Evolutionary conservation across 2,888 invertebrate species (phyloP).

Genomic region (Tridacna gigas): DNA sequence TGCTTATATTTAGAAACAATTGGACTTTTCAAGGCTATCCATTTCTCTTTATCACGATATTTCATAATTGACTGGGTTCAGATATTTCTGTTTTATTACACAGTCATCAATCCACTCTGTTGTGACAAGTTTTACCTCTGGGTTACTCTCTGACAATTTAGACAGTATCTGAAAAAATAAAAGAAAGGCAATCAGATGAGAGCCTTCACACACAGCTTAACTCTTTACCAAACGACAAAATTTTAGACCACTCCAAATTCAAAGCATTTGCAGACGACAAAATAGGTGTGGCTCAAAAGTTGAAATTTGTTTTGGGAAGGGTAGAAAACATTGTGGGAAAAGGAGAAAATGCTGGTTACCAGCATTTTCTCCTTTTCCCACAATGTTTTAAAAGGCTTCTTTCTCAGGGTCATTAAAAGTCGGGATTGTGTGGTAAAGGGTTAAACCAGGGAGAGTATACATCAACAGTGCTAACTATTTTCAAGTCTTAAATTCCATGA

Average conservation of each 20-base stretch:
- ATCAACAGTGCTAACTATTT: too few species aligned
- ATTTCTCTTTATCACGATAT: slow-evolving; percentile 29
- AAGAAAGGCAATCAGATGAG: background rate
- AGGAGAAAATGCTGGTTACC: background rate
- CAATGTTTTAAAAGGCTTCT: background rate
- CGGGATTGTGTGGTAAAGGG: too few species aligned
- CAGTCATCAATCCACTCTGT: slow-evolving; percentile 62
- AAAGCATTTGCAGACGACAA: background rate
- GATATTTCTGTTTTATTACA: slow-evolving; percentile 32
- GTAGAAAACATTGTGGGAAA: background rate
- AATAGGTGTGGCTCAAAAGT: background rate
- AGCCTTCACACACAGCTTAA: background rate
- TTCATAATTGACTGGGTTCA: slow-evolving; percentile 56
- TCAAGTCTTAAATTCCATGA: too few species aligned
- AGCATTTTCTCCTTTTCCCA: background rate
- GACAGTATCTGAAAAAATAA: slow-evolving; percentile 39
- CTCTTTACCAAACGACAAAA: background rate
- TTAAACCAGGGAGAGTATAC: too few species aligned
- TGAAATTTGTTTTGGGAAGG: background rate
- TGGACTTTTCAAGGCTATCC: too few species aligned
- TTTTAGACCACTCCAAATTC: background rate
- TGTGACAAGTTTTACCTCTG: slow-evolving; percentile 39
- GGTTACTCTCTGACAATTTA: slow-evolving; percentile 34
- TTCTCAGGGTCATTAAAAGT: too few species aligned
- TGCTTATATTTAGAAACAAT: too few species aligned